Evolutionary conservation across 2,113 vertebrate species (phyloP).

Genomic region (Ictalurus furcatus): DNA sequence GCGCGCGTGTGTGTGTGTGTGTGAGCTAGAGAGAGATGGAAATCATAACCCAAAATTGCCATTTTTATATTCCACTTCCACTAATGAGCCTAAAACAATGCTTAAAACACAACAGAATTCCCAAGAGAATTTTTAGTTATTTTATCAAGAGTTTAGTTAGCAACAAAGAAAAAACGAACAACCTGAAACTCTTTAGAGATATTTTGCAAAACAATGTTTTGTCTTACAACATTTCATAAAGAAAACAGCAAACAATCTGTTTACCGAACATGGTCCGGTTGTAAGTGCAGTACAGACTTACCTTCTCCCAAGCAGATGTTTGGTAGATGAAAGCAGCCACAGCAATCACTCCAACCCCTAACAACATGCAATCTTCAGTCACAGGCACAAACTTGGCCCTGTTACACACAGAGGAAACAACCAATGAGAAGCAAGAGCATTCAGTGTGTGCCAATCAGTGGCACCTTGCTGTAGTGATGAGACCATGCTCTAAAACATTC

Average conservation of each 20-base stretch:
- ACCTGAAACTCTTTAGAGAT: background rate
- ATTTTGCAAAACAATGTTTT: background rate
- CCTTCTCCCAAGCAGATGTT: slow-evolving; percentile 78
- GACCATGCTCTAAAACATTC: no score
- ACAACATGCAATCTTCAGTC: slow-evolving; percentile 91
- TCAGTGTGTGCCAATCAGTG: background rate
- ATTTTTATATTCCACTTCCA: no score
- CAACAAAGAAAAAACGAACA: background rate
- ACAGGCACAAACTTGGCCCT: slow-evolving; percentile 87
- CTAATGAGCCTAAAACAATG: no score
- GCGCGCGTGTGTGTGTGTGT: no score
- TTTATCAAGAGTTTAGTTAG: background rate
- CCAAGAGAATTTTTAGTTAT: background rate
- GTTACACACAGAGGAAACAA: slow-evolving; percentile 48
- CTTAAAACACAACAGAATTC: background rate
- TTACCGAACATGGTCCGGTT: background rate
- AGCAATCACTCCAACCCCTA: slow-evolving; percentile 85
- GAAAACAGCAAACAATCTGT: background rate
- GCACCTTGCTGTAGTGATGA: background rate
- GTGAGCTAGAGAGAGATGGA: no score
- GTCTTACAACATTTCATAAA: background rate
- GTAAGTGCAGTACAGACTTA: slow-evolving; percentile 53
- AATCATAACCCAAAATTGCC: no score
- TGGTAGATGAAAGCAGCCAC: slow-evolving; percentile 81
- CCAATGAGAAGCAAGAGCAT: background rate